A percentile compares a stretch with the other conserved stretches of the same genome.
phyloP scores from a whole-genome alignment of 2,113 vertebrate genomes.

The Callionymus lyra region DNA sequence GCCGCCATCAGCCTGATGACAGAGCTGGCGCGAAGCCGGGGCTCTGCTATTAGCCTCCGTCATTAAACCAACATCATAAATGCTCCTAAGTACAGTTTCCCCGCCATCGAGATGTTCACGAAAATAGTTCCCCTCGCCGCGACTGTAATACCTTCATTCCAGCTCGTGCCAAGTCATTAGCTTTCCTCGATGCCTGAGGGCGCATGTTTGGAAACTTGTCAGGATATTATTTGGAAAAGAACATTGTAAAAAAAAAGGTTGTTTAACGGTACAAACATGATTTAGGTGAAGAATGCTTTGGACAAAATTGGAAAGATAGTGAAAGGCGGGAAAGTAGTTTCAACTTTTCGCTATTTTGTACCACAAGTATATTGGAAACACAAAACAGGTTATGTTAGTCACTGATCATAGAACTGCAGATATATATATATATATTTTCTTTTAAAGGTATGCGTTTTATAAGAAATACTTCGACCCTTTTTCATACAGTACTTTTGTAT shows the following conservation, averaged over 20 bases:
- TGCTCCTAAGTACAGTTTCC: constrained; percentile 19
- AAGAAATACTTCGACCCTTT: too few relatives aligned
- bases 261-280: too few relatives aligned
- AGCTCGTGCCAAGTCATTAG: constrained; percentile 26
- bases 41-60: constrained; percentile 8
- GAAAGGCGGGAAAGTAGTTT: too few relatives aligned
- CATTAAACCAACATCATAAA: constrained; percentile 33
- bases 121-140: constrained; percentile 21
- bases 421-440: too few relatives aligned
- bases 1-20: constrained; percentile 15
- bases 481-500: too few relatives aligned
- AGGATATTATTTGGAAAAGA: neutral
- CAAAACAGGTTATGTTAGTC: too few relatives aligned
- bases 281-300: too few relatives aligned
- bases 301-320: too few relatives aligned
- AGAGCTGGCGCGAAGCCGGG: constrained; percentile 12
- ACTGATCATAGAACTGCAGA: too few relatives aligned
- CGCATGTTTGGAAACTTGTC: neutral
- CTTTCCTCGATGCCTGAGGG: constrained; percentile 14
- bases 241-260: neutral
- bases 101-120: constrained; percentile 11
- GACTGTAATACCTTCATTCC: constrained; percentile 14
- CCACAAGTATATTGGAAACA: too few relatives aligned
- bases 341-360: too few relatives aligned
- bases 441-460: too few relatives aligned